These are phyloP conservation scores for Eupithecia centaureata DNA, from an alignment of 2,888 invertebrate genomes.

Conservation along the genomic window DNA sequence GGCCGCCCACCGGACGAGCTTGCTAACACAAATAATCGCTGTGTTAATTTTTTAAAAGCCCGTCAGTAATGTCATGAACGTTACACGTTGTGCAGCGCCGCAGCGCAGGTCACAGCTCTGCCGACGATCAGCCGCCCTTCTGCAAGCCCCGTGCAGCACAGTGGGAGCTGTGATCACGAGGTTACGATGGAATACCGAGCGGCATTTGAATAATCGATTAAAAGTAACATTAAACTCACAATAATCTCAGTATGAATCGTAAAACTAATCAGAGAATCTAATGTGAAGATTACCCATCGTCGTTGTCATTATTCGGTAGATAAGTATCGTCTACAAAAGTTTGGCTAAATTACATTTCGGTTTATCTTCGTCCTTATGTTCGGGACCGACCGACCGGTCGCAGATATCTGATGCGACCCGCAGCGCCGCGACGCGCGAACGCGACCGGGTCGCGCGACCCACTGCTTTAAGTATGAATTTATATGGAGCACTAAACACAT, in stretches of 20 bases:
- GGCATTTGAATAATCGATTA: background rate
- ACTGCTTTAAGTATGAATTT: no score
- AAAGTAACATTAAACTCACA: background rate
- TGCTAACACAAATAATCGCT: no score
- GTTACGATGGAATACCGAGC: no score
- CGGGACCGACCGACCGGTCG: slow-evolving; percentile 7
- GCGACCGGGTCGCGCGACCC: background rate
- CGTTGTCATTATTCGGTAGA: slow-evolving; percentile 10
- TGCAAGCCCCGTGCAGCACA: background rate
- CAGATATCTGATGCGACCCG: slow-evolving; percentile 20
- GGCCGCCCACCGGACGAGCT: no score
- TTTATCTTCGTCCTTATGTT: slow-evolving; percentile 25
- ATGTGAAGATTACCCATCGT: background rate
- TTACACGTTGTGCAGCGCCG: background rate
- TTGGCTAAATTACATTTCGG: slow-evolving; percentile 22
- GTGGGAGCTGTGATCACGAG: background rate
- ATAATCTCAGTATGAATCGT: background rate
- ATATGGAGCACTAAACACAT: no score
- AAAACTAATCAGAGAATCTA: background rate
- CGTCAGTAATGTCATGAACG: background rate
- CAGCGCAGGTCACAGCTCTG: background rate
- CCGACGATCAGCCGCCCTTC: background rate
- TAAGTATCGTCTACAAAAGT: slow-evolving; percentile 24
- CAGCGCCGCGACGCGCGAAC: background rate
- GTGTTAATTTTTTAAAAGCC: no score